Evolutionary conservation across 2,113 vertebrate species (phyloP).

Genomic region (Hypocryptadius cinnamomeus): DNA sequence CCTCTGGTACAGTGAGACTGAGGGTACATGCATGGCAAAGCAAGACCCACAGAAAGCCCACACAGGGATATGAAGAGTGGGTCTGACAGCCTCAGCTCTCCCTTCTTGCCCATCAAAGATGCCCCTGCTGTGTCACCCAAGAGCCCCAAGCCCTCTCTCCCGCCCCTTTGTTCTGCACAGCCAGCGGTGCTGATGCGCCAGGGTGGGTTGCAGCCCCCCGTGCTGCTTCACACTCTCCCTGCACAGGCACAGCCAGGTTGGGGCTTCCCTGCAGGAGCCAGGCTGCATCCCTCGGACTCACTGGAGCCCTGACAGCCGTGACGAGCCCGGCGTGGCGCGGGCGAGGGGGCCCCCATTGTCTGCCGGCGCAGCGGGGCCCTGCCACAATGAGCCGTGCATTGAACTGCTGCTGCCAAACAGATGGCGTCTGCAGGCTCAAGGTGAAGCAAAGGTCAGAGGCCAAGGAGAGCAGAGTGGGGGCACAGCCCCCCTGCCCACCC

Average conservation of each 20-base stretch:
- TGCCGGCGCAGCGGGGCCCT: neutral
- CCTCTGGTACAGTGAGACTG: neutral
- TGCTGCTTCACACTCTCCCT: neutral
- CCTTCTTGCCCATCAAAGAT: neutral
- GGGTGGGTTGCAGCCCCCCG: neutral
- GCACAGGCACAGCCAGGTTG: neutral
- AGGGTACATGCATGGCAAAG: neutral
- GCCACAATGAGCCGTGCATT: conserved; percentile 14
- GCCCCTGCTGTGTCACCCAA: neutral
- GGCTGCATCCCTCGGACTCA: neutral
- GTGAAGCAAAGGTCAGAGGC: conserved; percentile 63
- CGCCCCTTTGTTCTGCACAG: neutral
- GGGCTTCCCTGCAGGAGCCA: neutral
- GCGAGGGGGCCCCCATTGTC: conserved; percentile 48
- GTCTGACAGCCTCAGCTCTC: neutral
- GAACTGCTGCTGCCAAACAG: conserved; percentile 47
- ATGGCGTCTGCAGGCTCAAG: conserved; percentile 58
- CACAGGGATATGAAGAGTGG: fast-evolving
- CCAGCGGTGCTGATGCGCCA: neutral
- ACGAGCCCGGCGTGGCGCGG: neutral
- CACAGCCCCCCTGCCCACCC: neutral
- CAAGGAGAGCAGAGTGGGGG: neutral
- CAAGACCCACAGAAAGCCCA: neutral
- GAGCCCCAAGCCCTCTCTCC: neutral
- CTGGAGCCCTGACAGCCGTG: conserved; percentile 1